Conservation (phyloP, 2,888 invertebrate genomes). For the Tetanocera ferruginea region DNA sequence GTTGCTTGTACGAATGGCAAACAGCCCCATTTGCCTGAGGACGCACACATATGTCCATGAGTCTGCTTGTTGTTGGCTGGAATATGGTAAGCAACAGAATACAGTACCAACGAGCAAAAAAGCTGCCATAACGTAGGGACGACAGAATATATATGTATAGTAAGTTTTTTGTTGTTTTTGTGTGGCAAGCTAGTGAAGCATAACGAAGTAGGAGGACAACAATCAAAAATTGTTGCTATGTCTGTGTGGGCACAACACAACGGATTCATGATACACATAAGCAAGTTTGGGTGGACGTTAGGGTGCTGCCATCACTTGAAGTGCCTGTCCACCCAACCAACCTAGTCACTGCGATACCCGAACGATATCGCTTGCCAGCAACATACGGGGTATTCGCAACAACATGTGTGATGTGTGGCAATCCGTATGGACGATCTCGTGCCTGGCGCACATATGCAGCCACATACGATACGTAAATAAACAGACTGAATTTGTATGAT, state of each 20-base stretch:
- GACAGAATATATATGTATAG: background rate
- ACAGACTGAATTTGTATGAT: slow-evolving; percentile 62
- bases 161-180: slow-evolving; percentile 2
- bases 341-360: slow-evolving; percentile 35
- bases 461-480: slow-evolving; percentile 70
- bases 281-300: background rate
- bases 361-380: slow-evolving; percentile 68
- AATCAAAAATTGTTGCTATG: background rate
- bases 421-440: slow-evolving; percentile 69
- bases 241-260: background rate
- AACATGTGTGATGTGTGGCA: slow-evolving; percentile 70
- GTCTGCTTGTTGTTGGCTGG: slow-evolving; percentile 43
- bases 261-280: no score
- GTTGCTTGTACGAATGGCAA: background rate
- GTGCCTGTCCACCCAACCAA: background rate
- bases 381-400: slow-evolving; percentile 67
- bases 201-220: background rate
- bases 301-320: background rate
- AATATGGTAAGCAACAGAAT: slow-evolving; percentile 7
- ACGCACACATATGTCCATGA: slow-evolving; percentile 62
- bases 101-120: background rate
- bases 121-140: background rate
- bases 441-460: slow-evolving; percentile 66
- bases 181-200: background rate
- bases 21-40: slow-evolving; percentile 47